Conservation (phyloP, 2,888 invertebrate genomes). For the Drosophila eohydei region DNA sequence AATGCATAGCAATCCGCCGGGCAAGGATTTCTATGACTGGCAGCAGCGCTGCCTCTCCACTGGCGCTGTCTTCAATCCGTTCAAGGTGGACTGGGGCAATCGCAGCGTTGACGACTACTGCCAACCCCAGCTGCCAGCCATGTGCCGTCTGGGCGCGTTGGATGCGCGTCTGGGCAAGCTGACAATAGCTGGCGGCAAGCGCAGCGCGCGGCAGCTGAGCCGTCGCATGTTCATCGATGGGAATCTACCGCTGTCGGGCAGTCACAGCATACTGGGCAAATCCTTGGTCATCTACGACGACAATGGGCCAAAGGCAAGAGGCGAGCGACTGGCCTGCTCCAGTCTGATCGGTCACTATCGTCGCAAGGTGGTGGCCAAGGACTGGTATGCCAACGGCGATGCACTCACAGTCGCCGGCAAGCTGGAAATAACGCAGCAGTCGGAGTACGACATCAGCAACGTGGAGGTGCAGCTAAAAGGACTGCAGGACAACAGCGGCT, state of each 20-base stretch:
- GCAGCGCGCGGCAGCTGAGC: slow-evolving; percentile 88
- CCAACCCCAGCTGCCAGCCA: slow-evolving; percentile 86
- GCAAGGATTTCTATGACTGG: slow-evolving; percentile 96
- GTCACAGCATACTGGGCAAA: slow-evolving; percentile 89
- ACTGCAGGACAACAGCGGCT: slow-evolving; percentile 89
- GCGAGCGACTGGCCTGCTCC: slow-evolving; percentile 95
- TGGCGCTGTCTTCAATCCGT: slow-evolving; percentile 92
- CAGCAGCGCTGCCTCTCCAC: slow-evolving; percentile 92
- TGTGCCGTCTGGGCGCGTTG: slow-evolving; percentile 92
- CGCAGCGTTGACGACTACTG: slow-evolving; percentile 88
- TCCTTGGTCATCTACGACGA: slow-evolving; percentile 95
- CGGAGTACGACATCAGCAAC: slow-evolving; percentile 93
- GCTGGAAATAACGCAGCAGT: slow-evolving; percentile 93
- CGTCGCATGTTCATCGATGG: slow-evolving; percentile 92
- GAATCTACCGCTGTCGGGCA: slow-evolving; percentile 91
- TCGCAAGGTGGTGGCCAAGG: slow-evolving; percentile 93
- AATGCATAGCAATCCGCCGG: slow-evolving; percentile 91
- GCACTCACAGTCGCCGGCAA: slow-evolving; percentile 89
- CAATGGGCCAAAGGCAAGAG: slow-evolving; percentile 93
- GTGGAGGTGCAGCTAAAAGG: slow-evolving; percentile 91
- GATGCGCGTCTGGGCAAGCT: slow-evolving; percentile 89
- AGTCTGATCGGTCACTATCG: slow-evolving; percentile 91
- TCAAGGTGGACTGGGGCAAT: slow-evolving; percentile 88
- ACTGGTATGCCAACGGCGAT: slow-evolving; percentile 94
- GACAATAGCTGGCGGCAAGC: slow-evolving; percentile 90